Conservation (phyloP, 2,797 vertebrate species). For the Sebastes flavidus region DNA sequence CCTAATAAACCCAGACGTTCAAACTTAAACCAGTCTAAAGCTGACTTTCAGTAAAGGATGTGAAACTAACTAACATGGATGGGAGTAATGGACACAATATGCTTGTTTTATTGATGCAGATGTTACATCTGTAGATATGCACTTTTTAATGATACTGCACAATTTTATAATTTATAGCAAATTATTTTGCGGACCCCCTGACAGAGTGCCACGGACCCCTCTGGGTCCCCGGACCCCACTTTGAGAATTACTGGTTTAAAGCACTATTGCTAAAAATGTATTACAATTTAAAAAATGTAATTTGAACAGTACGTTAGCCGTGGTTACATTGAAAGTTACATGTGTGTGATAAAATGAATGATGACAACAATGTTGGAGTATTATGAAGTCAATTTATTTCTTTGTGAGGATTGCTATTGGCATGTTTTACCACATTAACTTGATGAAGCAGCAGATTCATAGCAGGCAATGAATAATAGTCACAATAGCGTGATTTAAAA, state of each 20-base stretch:
- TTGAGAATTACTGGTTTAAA: not conserved
- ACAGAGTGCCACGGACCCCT: too few relatives aligned
- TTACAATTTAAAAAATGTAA: not conserved
- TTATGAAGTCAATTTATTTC: not conserved
- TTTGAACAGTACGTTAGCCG: not conserved
- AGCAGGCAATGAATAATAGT: not conserved
- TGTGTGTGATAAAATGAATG: not conserved
- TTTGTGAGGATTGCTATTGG: not conserved
- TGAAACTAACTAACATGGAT: too few relatives aligned
- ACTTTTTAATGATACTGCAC: too few relatives aligned
- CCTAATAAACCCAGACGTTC: too few relatives aligned
- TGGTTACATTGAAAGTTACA: not conserved
- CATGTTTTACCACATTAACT: not conserved
- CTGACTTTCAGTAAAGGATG: too few relatives aligned
- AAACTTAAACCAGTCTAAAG: too few relatives aligned
- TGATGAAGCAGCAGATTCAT: not conserved
- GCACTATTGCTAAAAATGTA: accelerated
- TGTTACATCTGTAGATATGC: too few relatives aligned
- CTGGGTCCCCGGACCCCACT: too few relatives aligned
- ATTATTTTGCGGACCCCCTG: too few relatives aligned
- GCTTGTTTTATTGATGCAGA: too few relatives aligned
- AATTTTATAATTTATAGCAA: too few relatives aligned
- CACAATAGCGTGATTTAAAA: not conserved
- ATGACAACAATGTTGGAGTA: not conserved
- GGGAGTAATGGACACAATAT: too few relatives aligned